Evolutionary conservation across 2,888 invertebrate genomes (phyloP).

Genomic region (Hyalella azteca): DNA sequence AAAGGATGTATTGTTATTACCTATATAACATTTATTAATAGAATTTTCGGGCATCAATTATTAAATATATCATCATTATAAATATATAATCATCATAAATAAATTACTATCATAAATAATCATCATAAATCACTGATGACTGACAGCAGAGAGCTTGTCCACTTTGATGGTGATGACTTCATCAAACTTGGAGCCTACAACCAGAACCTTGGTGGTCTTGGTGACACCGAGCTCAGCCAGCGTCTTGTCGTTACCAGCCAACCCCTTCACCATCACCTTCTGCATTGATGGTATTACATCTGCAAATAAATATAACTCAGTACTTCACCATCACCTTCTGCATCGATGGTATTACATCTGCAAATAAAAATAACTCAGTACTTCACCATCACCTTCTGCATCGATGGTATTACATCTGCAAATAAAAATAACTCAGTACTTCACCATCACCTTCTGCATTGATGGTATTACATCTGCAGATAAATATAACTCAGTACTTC

Average conservation of each 20-base stretch:
- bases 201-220: slow-evolving; percentile 85
- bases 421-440: slow-evolving; percentile 66
- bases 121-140: background rate
- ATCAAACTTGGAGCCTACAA: slow-evolving; percentile 86
- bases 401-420: slow-evolving; percentile 76
- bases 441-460: slow-evolving; percentile 88
- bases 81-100: too few species aligned
- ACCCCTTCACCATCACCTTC: slow-evolving; percentile 87
- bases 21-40: too few species aligned
- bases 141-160: slow-evolving; percentile 31
- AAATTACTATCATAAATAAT: too few species aligned
- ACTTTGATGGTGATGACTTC: slow-evolving; percentile 77
- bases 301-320: slow-evolving; percentile 62
- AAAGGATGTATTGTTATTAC: too few species aligned
- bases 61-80: too few species aligned
- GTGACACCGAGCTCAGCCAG: slow-evolving; percentile 78
- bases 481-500: too few species aligned
- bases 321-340: slow-evolving; percentile 89
- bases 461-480: slow-evolving; percentile 75
- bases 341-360: slow-evolving; percentile 79
- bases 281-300: slow-evolving; percentile 83
- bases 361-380: slow-evolving; percentile 60
- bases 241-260: slow-evolving; percentile 82
- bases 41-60: too few species aligned
- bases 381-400: slow-evolving; percentile 89